phyloP scores from a whole-genome alignment of 2,888 invertebrate genomes.

The Heteromyza rotundicornis region DNA sequence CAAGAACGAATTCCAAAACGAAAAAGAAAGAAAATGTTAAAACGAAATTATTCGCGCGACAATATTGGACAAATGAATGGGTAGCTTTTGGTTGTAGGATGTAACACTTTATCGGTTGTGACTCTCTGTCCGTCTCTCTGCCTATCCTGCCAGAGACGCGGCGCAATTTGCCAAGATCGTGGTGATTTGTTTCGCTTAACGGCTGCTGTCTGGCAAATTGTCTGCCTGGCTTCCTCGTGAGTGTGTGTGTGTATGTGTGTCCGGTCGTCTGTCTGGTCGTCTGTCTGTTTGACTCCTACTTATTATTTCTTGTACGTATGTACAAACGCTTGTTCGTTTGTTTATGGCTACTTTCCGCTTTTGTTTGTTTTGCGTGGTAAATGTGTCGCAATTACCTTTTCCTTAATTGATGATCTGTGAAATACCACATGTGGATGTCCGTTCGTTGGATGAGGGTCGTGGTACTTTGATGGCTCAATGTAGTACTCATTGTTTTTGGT shows the following conservation, averaged over 20 bases:
- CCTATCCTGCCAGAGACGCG: background rate
- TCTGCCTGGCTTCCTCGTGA: conserved; percentile 12
- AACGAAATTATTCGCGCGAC: background rate
- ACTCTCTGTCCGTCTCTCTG: background rate
- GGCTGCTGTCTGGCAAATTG: conserved; percentile 16
- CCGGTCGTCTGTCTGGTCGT: conserved; percentile 11
- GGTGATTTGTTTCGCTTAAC: background rate
- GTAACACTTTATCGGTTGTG: too few species aligned
- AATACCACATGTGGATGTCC: conserved; percentile 74
- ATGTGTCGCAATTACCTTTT: conserved; percentile 47
- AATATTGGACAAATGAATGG: conserved; percentile 27
- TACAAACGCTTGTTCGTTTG: too few species aligned
- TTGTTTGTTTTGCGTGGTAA: conserved; percentile 15
- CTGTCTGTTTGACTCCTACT: background rate
- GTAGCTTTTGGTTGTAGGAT: background rate
- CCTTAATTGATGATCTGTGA: conserved; percentile 70
- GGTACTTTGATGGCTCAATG: conserved; percentile 73
- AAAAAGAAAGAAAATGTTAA: background rate
- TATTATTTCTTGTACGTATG: background rate
- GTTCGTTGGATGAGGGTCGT: conserved; percentile 52
- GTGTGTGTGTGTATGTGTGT: conserved; percentile 23
- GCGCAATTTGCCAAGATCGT: background rate
- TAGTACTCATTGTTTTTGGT: conserved; percentile 73
- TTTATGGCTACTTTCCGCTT: background rate
- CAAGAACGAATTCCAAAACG: conserved; percentile 4